These are phyloP conservation scores for Chaetodon trifascialis DNA, from an alignment of 2,113 vertebrate genomes.

Conservation along the genomic window DNA sequence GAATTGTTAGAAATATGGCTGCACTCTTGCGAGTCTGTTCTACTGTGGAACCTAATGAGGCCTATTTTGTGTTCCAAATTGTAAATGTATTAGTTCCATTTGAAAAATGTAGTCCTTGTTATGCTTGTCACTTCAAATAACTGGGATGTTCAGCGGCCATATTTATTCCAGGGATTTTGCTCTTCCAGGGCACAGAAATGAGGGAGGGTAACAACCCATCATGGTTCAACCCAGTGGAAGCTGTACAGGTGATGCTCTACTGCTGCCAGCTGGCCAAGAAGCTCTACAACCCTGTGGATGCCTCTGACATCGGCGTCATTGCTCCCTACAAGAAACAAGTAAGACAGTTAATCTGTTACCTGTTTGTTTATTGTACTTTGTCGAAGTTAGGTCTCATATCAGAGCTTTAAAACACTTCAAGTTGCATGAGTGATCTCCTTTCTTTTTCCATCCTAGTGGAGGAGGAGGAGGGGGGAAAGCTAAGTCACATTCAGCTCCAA, in stretches of 20 bases:
- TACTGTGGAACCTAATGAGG: neutral
- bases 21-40: neutral
- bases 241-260: slow-evolving; percentile 93
- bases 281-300: slow-evolving; percentile 81
- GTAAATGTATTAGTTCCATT: neutral
- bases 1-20: neutral
- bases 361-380: neutral
- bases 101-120: neutral
- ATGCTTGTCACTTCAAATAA: neutral
- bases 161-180: neutral
- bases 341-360: neutral
- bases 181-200: slow-evolving; percentile 89
- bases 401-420: neutral
- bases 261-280: slow-evolving; percentile 91
- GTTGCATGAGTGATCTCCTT: neutral
- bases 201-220: slow-evolving; percentile 92
- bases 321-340: slow-evolving; percentile 96
- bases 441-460: neutral
- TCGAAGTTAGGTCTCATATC: neutral
- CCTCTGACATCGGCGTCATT: slow-evolving; percentile 91
- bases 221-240: slow-evolving; percentile 95
- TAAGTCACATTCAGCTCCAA: neutral
- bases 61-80: neutral
- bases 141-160: neutral
- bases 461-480: neutral